Percentiles rank a stretch among this genome's conserved stretches.
Evolutionary conservation across 2,113 vertebrate species (phyloP).

Genomic region (Actenoides hombroni): DNA sequence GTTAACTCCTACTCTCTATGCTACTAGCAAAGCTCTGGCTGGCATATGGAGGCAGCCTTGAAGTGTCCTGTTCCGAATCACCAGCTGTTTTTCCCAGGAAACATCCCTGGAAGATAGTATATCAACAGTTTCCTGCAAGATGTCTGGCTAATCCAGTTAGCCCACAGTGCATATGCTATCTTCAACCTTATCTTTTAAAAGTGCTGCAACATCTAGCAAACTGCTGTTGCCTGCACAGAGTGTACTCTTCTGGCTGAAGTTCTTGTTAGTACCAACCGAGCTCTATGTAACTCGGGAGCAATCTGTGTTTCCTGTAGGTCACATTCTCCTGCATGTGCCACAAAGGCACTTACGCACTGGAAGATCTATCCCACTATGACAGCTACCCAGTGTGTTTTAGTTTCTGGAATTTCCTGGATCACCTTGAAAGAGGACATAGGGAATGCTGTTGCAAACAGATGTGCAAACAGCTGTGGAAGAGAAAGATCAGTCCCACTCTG

Average conservation of each 20-base stretch:
- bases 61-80: neutral
- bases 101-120: slow-evolving; percentile 22
- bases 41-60: neutral
- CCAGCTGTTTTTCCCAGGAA: slow-evolving; percentile 33
- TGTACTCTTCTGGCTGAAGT: neutral
- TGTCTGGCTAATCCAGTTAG: slow-evolving; percentile 11
- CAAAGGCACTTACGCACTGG: neutral
- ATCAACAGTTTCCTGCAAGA: slow-evolving; percentile 32
- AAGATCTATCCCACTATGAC: neutral
- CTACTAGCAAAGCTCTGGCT: neutral
- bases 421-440: neutral
- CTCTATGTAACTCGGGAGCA: neutral
- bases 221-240: neutral
- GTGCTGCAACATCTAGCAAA: neutral
- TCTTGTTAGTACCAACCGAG: neutral
- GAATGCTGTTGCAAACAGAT: neutral
- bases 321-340: neutral
- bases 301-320: neutral
- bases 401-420: neutral
- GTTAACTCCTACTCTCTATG: neutral
- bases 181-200: slow-evolving; percentile 27
- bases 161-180: neutral
- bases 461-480: neutral
- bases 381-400: neutral
- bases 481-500: neutral